Conservation (phyloP, 2,113 vertebrate species). For the Calidris pugnax region DNA sequence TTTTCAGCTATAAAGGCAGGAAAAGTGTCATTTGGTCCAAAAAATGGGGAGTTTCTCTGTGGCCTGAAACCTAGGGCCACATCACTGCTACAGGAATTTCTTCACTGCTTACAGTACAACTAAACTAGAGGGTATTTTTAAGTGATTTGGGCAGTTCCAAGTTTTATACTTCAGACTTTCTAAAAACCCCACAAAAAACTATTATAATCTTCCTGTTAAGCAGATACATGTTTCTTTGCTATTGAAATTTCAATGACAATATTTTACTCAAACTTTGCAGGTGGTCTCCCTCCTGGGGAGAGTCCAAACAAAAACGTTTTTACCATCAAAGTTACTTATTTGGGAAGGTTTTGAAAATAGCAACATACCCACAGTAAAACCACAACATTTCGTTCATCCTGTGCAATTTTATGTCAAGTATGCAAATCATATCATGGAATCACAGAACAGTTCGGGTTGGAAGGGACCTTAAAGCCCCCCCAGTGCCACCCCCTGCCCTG, state of each 20-base stretch:
- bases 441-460: neutral
- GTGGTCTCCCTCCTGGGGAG: neutral
- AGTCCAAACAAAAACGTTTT: neutral
- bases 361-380: neutral
- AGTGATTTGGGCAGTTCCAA: neutral
- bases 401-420: neutral
- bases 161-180: neutral
- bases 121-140: neutral
- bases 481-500: neutral
- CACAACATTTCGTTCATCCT: accelerated
- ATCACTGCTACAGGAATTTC: neutral
- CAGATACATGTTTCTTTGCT: accelerated
- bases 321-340: neutral
- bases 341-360: neutral
- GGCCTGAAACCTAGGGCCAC: neutral
- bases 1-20: neutral
- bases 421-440: neutral
- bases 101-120: neutral
- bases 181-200: neutral
- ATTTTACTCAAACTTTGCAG: neutral
- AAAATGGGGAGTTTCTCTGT: neutral
- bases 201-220: neutral
- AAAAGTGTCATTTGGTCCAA: neutral
- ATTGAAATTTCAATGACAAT: neutral
- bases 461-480: neutral